Evolutionary conservation across 2,888 invertebrate species (phyloP).

Genomic region (Anaspis maculata): DNA sequence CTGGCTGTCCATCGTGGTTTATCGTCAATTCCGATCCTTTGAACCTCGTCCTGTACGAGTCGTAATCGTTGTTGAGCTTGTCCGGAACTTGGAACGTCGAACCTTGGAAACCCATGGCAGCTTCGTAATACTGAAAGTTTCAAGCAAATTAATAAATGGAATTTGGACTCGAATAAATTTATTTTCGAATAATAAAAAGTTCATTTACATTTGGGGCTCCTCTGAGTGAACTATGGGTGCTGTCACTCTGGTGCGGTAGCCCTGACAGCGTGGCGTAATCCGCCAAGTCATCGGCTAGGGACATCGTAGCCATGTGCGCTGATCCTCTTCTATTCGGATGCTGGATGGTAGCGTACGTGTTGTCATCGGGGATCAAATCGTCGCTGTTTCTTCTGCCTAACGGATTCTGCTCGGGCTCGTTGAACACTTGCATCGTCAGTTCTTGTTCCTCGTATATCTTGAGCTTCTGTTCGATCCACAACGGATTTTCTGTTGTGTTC

Average conservation of each 20-base stretch:
- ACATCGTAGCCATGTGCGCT: constrained; percentile 40
- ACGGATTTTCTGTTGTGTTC: constrained; percentile 84
- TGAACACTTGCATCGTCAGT: constrained; percentile 87
- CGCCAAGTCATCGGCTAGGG: constrained; percentile 46
- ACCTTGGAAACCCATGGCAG: constrained; percentile 58
- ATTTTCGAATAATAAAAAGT: neutral
- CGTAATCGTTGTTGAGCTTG: constrained; percentile 25
- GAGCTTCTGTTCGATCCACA: constrained; percentile 90
- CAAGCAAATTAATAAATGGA: constrained; percentile 4
- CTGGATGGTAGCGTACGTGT: constrained; percentile 74
- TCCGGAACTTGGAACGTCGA: constrained; percentile 68
- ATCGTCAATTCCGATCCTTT: constrained; percentile 45
- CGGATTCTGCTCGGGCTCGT: constrained; percentile 57
- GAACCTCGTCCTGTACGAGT: constrained; percentile 29
- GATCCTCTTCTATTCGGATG: constrained; percentile 50
- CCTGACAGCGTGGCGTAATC: constrained; percentile 60
- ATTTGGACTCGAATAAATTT: neutral
- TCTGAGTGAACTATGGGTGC: constrained; percentile 47
- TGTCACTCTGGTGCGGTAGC: constrained; percentile 34
- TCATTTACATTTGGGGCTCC: constrained; percentile 47
- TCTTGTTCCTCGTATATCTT: constrained; percentile 88
- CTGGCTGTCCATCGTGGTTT: constrained; percentile 50
- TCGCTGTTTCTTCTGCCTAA: constrained; percentile 42
- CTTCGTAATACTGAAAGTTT: constrained; percentile 50
- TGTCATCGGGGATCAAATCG: constrained; percentile 50